phyloP scores from a whole-genome alignment of 2,888 invertebrate species.

The Eulithis prunata region DNA sequence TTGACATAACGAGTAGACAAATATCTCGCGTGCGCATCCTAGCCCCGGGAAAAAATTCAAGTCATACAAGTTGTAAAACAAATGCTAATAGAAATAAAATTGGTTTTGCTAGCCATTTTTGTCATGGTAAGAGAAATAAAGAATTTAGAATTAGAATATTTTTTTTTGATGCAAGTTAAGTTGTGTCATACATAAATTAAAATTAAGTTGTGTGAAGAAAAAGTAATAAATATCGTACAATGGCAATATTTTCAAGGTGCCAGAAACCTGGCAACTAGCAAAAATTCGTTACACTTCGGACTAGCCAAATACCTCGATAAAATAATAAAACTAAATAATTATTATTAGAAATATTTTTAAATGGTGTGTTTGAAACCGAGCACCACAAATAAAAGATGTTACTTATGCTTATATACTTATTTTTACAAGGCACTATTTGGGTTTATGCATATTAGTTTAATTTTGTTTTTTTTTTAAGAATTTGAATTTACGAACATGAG shows the following conservation, averaged over 20 bases:
- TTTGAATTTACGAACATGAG: constrained; percentile 22
- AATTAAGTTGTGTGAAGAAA: constrained; percentile 5
- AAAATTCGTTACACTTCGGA: constrained; percentile 65
- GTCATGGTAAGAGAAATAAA: no score
- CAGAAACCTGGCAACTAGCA: constrained; percentile 32
- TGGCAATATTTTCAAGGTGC: constrained; percentile 19
- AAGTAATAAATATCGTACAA: constrained; percentile 14
- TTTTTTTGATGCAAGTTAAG: no score
- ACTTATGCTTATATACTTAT: constrained; percentile 18
- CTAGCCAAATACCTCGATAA: constrained; percentile 69
- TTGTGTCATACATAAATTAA: constrained; percentile 11
- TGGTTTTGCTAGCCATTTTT: no score
- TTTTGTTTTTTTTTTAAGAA: neutral
- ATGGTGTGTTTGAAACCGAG: constrained; percentile 55
- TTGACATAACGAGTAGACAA: no score
- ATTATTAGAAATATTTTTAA: constrained; percentile 41
- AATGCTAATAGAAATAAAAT: no score
- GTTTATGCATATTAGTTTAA: constrained; percentile 18
- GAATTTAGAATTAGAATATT: no score
- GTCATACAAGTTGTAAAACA: no score
- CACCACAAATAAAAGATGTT: constrained; percentile 51
- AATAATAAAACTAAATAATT: constrained; percentile 51
- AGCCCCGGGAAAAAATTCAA: no score
- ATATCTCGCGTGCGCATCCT: no score
- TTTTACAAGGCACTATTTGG: constrained; percentile 47